phyloP scores from a whole-genome alignment of 2,113 vertebrate species.

The Oreochromis spilurus region DNA sequence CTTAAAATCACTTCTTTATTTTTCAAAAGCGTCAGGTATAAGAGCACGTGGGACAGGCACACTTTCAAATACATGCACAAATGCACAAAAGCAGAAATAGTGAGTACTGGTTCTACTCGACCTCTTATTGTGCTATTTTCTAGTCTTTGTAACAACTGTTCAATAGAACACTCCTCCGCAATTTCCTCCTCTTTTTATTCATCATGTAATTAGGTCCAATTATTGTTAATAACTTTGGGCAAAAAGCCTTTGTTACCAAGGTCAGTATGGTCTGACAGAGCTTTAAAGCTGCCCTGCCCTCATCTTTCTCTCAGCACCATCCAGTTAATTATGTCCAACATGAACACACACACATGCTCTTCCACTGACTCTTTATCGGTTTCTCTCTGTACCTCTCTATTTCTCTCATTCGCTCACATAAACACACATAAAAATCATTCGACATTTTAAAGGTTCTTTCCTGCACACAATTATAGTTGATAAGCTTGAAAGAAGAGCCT shows the following conservation, averaged over 20 bases:
- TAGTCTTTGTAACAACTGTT: constrained; percentile 21
- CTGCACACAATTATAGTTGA: neutral
- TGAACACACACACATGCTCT: neutral
- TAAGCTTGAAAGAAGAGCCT: neutral
- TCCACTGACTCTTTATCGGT: neutral
- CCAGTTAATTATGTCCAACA: constrained; percentile 48
- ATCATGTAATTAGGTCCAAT: constrained; percentile 59
- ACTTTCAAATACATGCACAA: neutral
- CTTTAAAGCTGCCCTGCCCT: constrained; percentile 38
- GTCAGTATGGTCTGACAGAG: constrained; percentile 56
- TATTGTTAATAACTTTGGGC: constrained; percentile 57
- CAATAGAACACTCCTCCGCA: constrained; percentile 26
- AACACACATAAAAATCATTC: neutral
- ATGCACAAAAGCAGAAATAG: neutral
- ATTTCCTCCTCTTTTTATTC: constrained; percentile 49
- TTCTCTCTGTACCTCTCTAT: neutral
- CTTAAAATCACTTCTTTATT: neutral
- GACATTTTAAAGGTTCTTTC: neutral
- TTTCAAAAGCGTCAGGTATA: neutral
- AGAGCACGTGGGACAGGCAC: neutral
- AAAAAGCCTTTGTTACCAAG: constrained; percentile 53
- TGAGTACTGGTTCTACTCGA: constrained; percentile 29
- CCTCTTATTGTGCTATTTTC: constrained; percentile 21
- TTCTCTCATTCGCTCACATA: neutral
- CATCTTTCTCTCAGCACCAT: constrained; percentile 25